Evolutionary conservation across 2,888 invertebrate genomes (phyloP).

Genomic region (Parnassius mnemosyne): DNA sequence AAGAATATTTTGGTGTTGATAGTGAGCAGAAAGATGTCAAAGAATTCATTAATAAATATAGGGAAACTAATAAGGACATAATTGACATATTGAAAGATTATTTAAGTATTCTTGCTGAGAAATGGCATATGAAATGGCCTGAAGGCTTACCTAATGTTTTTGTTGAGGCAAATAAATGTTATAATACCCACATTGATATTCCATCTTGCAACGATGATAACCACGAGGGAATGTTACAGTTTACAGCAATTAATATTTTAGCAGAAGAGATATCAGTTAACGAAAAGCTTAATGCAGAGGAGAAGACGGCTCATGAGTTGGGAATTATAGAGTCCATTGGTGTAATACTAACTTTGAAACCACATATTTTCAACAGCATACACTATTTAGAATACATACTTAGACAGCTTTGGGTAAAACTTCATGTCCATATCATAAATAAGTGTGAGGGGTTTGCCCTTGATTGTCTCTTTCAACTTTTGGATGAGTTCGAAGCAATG

Average conservation of each 20-base stretch:
- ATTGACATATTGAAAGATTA: constrained; percentile 82
- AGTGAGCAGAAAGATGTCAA: constrained; percentile 83
- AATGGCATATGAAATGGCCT: constrained; percentile 85
- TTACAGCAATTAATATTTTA: constrained; percentile 59
- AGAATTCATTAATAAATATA: constrained; percentile 81
- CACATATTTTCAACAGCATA: constrained; percentile 55
- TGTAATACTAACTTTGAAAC: constrained; percentile 57
- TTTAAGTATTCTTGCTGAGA: constrained; percentile 77
- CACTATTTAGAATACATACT: constrained; percentile 61
- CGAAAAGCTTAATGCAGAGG: constrained; percentile 53
- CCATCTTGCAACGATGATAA: constrained; percentile 63
- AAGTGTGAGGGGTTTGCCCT: constrained; percentile 65
- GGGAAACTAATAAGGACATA: constrained; percentile 78
- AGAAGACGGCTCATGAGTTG: constrained; percentile 49
- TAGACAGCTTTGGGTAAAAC: constrained; percentile 67
- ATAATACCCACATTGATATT: constrained; percentile 67
- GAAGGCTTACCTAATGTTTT: constrained; percentile 79
- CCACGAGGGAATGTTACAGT: constrained; percentile 56
- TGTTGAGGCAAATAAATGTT: constrained; percentile 81
- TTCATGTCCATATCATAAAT: constrained; percentile 65
- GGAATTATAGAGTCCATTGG: constrained; percentile 63
- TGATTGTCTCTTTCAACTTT: constrained; percentile 66
- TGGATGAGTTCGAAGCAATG: constrained; percentile 70
- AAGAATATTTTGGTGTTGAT: constrained; percentile 84
- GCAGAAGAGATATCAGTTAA: constrained; percentile 67